Evolutionary conservation across 2,888 invertebrate genomes (phyloP).

Genomic region (Itoplectis maculator): DNA sequence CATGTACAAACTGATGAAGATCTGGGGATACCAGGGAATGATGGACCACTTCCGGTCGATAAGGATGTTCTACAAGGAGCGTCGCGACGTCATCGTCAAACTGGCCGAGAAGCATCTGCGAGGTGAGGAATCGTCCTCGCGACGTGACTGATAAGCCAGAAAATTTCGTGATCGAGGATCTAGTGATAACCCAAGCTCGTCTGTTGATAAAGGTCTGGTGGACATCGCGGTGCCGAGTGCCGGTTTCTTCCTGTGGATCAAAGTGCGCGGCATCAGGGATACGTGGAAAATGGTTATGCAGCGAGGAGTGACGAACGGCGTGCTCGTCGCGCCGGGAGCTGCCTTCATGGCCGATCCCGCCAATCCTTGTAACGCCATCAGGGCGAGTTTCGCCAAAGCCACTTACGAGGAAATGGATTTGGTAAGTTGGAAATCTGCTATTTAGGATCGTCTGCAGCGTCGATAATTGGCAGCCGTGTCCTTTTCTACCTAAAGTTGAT

Average conservation of each 20-base stretch:
- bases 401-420: slow-evolving; percentile 88
- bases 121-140: slow-evolving; percentile 82
- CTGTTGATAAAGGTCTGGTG: slow-evolving; percentile 85
- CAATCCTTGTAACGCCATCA: slow-evolving; percentile 88
- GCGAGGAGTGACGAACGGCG: slow-evolving; percentile 88
- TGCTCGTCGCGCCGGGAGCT: slow-evolving; percentile 91
- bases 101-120: slow-evolving; percentile 87
- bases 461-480: neutral
- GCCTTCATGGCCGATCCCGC: slow-evolving; percentile 89
- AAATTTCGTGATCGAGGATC: neutral
- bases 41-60: slow-evolving; percentile 87
- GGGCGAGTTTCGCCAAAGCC: slow-evolving; percentile 90
- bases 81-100: slow-evolving; percentile 87
- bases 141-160: too few relatives aligned
- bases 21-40: slow-evolving; percentile 88
- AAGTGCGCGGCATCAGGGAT: slow-evolving; percentile 88
- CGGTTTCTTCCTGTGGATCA: slow-evolving; percentile 93
- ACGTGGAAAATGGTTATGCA: slow-evolving; percentile 90
- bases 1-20: slow-evolving; percentile 85
- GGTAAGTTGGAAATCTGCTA: slow-evolving; percentile 78
- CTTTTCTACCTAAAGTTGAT: neutral
- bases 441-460: neutral
- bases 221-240: slow-evolving; percentile 89
- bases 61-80: slow-evolving; percentile 87
- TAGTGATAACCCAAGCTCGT: neutral